Base-by-base conservation (phyloP, 2,113 vertebrate species). In the Bos indicus region DNA sequence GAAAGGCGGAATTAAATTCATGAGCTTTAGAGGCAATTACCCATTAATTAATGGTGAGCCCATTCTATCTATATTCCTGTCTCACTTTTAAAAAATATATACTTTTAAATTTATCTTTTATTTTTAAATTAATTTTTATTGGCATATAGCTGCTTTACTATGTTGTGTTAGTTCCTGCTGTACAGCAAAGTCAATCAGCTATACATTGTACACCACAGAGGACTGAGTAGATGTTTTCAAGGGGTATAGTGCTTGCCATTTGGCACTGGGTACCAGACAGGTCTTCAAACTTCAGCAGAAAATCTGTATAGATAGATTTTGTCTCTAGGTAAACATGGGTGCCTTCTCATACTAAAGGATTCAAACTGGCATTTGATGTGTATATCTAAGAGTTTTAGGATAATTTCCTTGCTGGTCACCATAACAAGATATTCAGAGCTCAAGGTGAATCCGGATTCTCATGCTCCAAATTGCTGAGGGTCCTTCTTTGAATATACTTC, bases 201-300 rank as follows among this genome's bases (percentile, higher is more conserved):
- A 26, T 26, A 43, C 6, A 40, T 3, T 71, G 12, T 14, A 43
- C 26, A 77, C 23, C 71, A 43, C 36, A 43, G 36, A 77, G 36
- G 6, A 77, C 71, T 77, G 36, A 40, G 10, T 40, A 74, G n/a
- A 40, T 13, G 46, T 19, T 28, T 84, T 64, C 85, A 36, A 84
- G 14, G 71, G 21, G 4, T 93, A 1, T 77, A 19, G 28, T 40
- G 11, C 88, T 82, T 93, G 86, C 8, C 8, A 30, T 88, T 67
- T 91, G 83, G 7, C 9, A 28, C 17, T 36, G 33, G 23, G 12
- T 23, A 92, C 5, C 6, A 94, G 64, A 51, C 14, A 84, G 14
- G 25, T 60, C 81, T 96, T 93, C 67, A 88, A 51, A 64, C 48
- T 48, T 95, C 1, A 74, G 16, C 36, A 52, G 78, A 96, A 87